Evolutionary conservation across 1,140 invertebrate genomes (phyloP).

Genomic region (Hylaeus anthracinus): DNA sequence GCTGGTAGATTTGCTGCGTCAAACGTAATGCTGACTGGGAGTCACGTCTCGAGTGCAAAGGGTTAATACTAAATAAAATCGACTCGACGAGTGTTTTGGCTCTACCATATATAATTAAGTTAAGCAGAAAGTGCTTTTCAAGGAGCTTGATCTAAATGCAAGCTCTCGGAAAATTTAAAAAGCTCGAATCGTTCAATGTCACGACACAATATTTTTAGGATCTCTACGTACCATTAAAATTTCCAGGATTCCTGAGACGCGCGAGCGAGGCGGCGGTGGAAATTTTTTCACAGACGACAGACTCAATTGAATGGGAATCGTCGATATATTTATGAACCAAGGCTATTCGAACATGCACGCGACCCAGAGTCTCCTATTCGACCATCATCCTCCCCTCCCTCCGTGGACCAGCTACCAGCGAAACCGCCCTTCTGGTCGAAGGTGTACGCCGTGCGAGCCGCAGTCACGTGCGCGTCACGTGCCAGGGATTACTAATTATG

Average conservation of each 20-base stretch:
- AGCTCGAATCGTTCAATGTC: too few species aligned
- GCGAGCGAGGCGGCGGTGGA: neutral
- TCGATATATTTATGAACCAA: slow-evolving; percentile 42
- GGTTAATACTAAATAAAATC: too few species aligned
- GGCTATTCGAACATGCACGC: slow-evolving; percentile 48
- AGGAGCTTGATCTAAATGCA: too few species aligned
- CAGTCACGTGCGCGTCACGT: slow-evolving; percentile 75
- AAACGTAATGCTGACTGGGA: too few species aligned
- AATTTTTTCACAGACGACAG: slow-evolving; percentile 22
- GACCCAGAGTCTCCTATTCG: slow-evolving; percentile 45
- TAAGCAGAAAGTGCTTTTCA: too few species aligned
- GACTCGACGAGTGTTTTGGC: too few species aligned
- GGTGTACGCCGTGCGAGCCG: slow-evolving; percentile 61
- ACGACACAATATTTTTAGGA: too few species aligned
- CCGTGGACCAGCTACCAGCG: slow-evolving; percentile 1
- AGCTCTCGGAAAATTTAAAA: too few species aligned
- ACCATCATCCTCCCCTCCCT: neutral
- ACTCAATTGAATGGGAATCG: slow-evolving; percentile 45
- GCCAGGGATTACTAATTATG: slow-evolving; percentile 79
- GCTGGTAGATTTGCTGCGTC: too few species aligned
- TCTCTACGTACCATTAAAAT: too few species aligned
- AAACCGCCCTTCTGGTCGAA: slow-evolving; percentile 50
- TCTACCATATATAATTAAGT: too few species aligned
- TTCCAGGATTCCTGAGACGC: neutral
- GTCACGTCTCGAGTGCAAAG: too few species aligned